A percentile compares a stretch with the other conserved stretches of the same genome.
These are phyloP conservation scores for Hirtodrosophila histrioides DNA, from an alignment of 2,888 invertebrate genomes.

Conservation along the genomic window DNA sequence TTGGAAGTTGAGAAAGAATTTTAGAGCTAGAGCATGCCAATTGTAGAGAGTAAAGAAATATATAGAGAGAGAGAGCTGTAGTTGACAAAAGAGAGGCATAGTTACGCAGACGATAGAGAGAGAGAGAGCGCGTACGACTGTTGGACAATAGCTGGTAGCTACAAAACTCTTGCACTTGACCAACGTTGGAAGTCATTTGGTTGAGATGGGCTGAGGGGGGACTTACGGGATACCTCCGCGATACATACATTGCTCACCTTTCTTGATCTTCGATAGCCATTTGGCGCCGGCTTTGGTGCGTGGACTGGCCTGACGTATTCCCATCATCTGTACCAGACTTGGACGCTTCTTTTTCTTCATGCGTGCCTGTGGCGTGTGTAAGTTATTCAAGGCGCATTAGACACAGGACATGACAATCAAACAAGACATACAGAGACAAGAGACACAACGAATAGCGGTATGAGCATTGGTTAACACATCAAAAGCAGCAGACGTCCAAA, in stretches of 20 bases:
- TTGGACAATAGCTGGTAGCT: slow-evolving; percentile 64
- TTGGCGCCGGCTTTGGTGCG: slow-evolving; percentile 94
- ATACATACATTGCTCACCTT: slow-evolving; percentile 89
- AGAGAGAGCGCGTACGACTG: slow-evolving; percentile 16
- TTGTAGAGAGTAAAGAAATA: slow-evolving; percentile 42
- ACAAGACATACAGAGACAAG: slow-evolving; percentile 58
- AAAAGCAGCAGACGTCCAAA: slow-evolving; percentile 32
- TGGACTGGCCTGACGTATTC: slow-evolving; percentile 90
- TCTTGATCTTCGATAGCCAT: slow-evolving; percentile 94
- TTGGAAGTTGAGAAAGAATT: slow-evolving; percentile 61
- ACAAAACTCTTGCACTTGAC: slow-evolving; percentile 69
- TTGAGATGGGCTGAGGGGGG: neutral
- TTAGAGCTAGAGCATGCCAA: slow-evolving; percentile 81
- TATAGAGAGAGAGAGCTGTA: slow-evolving; percentile 39
- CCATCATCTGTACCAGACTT: slow-evolving; percentile 93
- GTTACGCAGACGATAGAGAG: slow-evolving; percentile 11
- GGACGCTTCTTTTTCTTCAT: slow-evolving; percentile 90
- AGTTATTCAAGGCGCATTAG: slow-evolving; percentile 51
- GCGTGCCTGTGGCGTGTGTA: slow-evolving; percentile 85
- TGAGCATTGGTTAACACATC: slow-evolving; percentile 40
- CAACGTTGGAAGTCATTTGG: slow-evolving; percentile 12
- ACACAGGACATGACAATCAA: slow-evolving; percentile 68
- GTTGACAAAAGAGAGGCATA: slow-evolving; percentile 22
- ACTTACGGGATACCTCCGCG: slow-evolving; percentile 43
- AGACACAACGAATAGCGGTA: slow-evolving; percentile 59